These are phyloP conservation scores for Magallana nippona DNA, from an alignment of 2,888 invertebrate species.

Conservation along the genomic window DNA sequence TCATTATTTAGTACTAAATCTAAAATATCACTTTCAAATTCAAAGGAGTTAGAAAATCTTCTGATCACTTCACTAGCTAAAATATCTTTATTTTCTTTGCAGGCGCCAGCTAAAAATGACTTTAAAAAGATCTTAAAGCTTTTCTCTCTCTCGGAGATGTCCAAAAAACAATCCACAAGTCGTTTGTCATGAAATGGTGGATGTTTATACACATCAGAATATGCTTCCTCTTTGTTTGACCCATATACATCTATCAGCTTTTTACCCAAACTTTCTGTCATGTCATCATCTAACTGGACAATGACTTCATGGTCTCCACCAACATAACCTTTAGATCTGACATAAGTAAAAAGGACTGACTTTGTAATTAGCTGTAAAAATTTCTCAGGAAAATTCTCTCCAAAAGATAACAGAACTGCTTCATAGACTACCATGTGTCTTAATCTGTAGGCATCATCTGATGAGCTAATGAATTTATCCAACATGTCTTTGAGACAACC, in stretches of 20 bases:
- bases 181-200: neutral
- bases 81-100: neutral
- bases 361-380: neutral
- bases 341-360: neutral
- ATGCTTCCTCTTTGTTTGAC: neutral
- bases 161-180: constrained; percentile 4
- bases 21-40: neutral
- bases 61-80: constrained; percentile 6
- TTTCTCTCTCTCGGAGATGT: neutral
- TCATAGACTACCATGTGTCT: constrained; percentile 2
- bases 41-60: neutral
- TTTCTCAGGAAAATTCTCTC: neutral
- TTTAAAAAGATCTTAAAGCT: neutral
- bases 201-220: neutral
- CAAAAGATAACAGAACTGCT: constrained; percentile 8
- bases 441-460: neutral
- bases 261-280: neutral
- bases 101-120: constrained; percentile 5
- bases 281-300: neutral
- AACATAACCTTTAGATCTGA: neutral
- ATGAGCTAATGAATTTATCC: neutral
- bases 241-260: neutral
- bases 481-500: neutral
- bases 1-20: neutral
- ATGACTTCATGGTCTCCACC: neutral